Conservation (phyloP, 2,888 invertebrate species). For the Synanthedon formicaeformis region DNA sequence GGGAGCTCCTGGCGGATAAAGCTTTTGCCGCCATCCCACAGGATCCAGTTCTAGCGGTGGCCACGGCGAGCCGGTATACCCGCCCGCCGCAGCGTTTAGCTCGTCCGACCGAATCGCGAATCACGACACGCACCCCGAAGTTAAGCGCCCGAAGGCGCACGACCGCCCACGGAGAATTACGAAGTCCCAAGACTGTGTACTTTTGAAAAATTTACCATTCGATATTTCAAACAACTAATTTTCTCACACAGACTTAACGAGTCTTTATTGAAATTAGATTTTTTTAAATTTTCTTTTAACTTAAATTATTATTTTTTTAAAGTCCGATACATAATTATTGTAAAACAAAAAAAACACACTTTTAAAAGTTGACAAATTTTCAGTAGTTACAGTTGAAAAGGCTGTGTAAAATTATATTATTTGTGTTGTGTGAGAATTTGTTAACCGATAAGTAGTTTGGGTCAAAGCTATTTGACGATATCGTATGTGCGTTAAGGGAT, state of each 20-base stretch:
- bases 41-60: conserved; percentile 82
- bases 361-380: not conserved
- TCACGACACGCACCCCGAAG: conserved; percentile 43
- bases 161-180: conserved; percentile 36
- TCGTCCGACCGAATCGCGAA: conserved; percentile 83
- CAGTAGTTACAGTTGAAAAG: not conserved
- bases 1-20: conserved; percentile 80
- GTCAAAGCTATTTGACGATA: conserved; percentile 21
- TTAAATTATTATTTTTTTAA: not conserved
- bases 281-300: too few species aligned
- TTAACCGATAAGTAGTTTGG: conserved; percentile 54
- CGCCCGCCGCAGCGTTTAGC: conserved; percentile 77
- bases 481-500: conserved; percentile 64
- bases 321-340: not conserved
- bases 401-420: not conserved
- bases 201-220: not conserved
- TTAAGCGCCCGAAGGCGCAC: conserved; percentile 45
- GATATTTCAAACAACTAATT: not conserved
- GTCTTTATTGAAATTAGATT: too few species aligned
- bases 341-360: not conserved
- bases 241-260: too few species aligned
- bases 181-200: conserved; percentile 11
- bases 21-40: conserved; percentile 85
- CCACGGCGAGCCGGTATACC: conserved; percentile 85
- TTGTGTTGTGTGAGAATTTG: conserved; percentile 2